Conservation (phyloP, 2,797 vertebrate genomes). For the Glossophaga mutica region DNA sequence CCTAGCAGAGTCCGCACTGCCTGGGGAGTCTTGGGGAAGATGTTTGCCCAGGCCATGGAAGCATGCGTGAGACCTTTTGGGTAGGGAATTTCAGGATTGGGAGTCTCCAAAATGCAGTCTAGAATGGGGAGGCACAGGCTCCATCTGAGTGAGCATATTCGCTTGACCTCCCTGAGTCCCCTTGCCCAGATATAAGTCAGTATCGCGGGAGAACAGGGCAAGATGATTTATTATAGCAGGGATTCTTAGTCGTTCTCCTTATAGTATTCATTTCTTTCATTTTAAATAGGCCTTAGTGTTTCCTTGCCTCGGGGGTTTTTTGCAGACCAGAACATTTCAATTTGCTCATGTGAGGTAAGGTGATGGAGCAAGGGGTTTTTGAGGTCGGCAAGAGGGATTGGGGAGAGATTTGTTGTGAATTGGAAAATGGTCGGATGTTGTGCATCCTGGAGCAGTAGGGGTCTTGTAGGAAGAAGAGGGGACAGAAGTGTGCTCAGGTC, state of each 20-base stretch:
- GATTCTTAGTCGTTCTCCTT: neutral
- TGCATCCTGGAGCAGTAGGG: neutral
- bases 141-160: neutral
- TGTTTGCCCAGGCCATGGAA: neutral
- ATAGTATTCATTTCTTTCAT: neutral
- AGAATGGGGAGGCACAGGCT: neutral
- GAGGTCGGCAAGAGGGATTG: neutral
- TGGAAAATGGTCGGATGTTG: neutral
- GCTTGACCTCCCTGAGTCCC: neutral
- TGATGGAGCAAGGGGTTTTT: neutral
- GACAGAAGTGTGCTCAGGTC: neutral
- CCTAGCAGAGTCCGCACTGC: neutral
- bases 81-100: neutral
- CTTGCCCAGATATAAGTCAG: neutral
- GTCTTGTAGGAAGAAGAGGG: neutral
- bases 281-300: neutral
- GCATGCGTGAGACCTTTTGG: neutral
- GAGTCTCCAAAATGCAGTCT: neutral
- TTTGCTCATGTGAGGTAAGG: neutral
- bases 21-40: neutral
- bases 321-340: neutral
- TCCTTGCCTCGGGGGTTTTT: neutral
- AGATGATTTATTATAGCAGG: neutral
- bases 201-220: neutral
- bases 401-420: neutral